These are phyloP conservation scores for Salvator merianae DNA, from an alignment of 2,113 vertebrate genomes.

Conservation along the genomic window DNA sequence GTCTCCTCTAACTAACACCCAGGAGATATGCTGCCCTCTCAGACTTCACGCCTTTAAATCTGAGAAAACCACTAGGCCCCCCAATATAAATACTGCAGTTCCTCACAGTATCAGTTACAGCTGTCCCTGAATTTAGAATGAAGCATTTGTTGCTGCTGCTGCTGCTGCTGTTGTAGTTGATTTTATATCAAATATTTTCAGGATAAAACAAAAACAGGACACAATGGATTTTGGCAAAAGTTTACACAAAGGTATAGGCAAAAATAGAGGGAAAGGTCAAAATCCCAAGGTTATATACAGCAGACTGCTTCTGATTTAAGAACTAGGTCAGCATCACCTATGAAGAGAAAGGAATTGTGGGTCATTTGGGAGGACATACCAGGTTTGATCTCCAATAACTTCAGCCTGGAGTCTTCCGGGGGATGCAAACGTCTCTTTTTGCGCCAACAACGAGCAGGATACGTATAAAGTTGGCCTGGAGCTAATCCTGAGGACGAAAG, in stretches of 20 bases:
- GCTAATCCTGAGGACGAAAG: slow-evolving; percentile 81
- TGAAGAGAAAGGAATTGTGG: not conserved
- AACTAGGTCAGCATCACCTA: not conserved
- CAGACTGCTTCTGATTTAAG: slow-evolving; percentile 37
- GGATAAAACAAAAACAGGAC: slow-evolving; percentile 25
- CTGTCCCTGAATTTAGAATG: not conserved
- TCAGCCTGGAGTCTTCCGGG: slow-evolving; percentile 87
- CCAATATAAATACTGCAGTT: slow-evolving; percentile 34
- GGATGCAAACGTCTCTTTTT: slow-evolving; percentile 94
- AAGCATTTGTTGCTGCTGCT: not conserved
- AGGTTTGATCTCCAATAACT: slow-evolving; percentile 89
- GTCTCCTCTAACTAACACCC: slow-evolving; percentile 22
- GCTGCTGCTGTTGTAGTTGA: not conserved
- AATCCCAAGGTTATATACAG: slow-evolving; percentile 29
- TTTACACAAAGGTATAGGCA: slow-evolving; percentile 31
- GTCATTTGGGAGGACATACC: slow-evolving; percentile 74
- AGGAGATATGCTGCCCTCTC: slow-evolving; percentile 31
- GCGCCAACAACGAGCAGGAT: slow-evolving; percentile 96
- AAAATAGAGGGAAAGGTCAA: slow-evolving; percentile 45
- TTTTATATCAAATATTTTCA: not conserved
- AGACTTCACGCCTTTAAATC: slow-evolving; percentile 24
- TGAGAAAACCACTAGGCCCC: not conserved
- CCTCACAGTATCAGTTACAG: not conserved
- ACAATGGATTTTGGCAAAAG: slow-evolving; percentile 31
- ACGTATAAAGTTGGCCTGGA: slow-evolving; percentile 93